Percentiles rank a stretch among this genome's conserved stretches.
Evolutionary conservation across 2,113 vertebrate genomes (phyloP).

Genomic region (Xiphophorus couchianus): DNA sequence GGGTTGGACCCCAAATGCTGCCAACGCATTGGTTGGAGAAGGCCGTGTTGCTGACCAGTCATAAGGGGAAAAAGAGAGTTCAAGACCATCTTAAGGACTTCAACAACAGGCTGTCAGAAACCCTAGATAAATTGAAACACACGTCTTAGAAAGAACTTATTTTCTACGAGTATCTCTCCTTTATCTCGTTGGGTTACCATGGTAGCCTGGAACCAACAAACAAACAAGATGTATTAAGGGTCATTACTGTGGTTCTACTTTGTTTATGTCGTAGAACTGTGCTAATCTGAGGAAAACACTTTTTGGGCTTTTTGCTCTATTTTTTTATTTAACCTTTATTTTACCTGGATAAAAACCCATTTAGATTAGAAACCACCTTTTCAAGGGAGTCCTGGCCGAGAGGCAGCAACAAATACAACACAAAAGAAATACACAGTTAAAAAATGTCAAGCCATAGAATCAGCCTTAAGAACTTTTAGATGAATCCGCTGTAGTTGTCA

Average conservation of each 20-base stretch:
- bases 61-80: slow-evolving; percentile 44
- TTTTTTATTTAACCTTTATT: too few relatives aligned
- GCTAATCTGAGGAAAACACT: too few relatives aligned
- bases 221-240: slow-evolving; percentile 40
- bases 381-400: too few relatives aligned
- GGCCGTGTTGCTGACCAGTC: slow-evolving; percentile 57
- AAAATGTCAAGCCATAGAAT: too few relatives aligned
- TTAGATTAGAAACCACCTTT: too few relatives aligned
- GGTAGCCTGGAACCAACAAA: slow-evolving; percentile 35
- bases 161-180: neutral
- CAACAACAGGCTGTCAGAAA: slow-evolving; percentile 55
- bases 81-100: slow-evolving; percentile 56
- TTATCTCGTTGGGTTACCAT: slow-evolving; percentile 29
- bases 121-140: neutral
- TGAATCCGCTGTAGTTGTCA: too few relatives aligned
- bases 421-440: too few relatives aligned
- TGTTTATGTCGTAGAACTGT: slow-evolving; percentile 13
- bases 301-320: too few relatives aligned
- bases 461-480: too few relatives aligned
- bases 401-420: too few relatives aligned
- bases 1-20: slow-evolving; percentile 53
- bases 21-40: slow-evolving; percentile 59
- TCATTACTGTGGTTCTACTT: slow-evolving; percentile 15
- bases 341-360: too few relatives aligned
- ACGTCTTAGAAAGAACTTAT: slow-evolving; percentile 11